Percentiles rank a stretch among this genome's conserved stretches.
Evolutionary conservation across 2,888 invertebrate species (phyloP).

Genomic region (Oscheius sp.): DNA sequence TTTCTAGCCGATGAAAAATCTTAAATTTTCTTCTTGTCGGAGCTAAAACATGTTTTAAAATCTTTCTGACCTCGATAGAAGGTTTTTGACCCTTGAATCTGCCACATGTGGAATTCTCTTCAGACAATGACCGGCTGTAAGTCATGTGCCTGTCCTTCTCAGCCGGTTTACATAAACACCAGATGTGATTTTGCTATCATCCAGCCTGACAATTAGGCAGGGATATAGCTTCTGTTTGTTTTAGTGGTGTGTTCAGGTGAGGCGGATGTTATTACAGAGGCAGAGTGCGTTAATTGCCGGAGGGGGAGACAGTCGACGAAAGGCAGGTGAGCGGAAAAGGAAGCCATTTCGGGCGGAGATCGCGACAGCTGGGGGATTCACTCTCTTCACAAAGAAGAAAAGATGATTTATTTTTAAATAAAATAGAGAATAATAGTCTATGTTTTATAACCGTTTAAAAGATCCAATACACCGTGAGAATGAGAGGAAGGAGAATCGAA

Average conservation of each 20-base stretch:
- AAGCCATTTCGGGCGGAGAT: slow-evolving; percentile 18
- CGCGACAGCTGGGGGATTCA: not conserved
- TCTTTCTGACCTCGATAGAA: too few species aligned
- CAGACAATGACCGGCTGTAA: too few species aligned
- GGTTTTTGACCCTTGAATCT: too few species aligned
- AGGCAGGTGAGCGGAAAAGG: slow-evolving; percentile 28
- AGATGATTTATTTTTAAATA: not conserved
- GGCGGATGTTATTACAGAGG: slow-evolving; percentile 30
- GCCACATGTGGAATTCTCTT: too few species aligned
- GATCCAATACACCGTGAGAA: not conserved
- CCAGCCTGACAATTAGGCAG: not conserved
- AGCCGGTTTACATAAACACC: not conserved
- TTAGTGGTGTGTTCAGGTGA: slow-evolving; percentile 18
- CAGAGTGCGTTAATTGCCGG: slow-evolving; percentile 16
- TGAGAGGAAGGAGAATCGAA: not conserved
- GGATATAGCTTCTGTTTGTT: not conserved
- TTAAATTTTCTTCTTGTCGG: too few species aligned
- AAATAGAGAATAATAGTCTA: not conserved
- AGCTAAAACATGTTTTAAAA: too few species aligned
- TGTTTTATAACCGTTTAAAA: not conserved
- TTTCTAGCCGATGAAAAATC: too few species aligned
- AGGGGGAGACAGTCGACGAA: slow-evolving; percentile 7
- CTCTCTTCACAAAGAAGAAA: not conserved
- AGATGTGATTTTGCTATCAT: not conserved
- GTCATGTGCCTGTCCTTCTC: too few species aligned